Base-by-base conservation (phyloP, 2,797 vertebrate genomes). In the Scyliorhinus canicula region DNA sequence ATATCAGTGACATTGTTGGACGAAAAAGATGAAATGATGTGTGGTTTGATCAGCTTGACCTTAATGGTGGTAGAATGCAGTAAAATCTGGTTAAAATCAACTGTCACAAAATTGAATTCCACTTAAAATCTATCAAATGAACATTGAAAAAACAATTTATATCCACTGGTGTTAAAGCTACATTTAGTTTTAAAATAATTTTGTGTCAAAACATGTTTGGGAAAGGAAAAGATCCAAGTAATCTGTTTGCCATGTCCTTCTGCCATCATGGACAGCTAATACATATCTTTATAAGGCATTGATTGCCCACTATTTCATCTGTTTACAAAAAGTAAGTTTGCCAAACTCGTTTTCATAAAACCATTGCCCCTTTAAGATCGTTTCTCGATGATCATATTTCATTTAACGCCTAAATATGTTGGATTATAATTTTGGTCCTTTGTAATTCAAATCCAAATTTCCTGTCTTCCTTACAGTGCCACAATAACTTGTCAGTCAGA, bases 131-230 rank as follows among this genome's bases (percentile, higher is more conserved):
- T 69, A 69, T 69, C 40, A 93, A 69, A 5, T 69, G 44, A 2
- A 3, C 40, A 24, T 71, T 94, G 67, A 71, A 71, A 50, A 69
- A 94, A 94, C 71, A 16, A 52, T 74, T 35, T 52, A 35, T 31
- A 69, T 69, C 74, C 31, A 26, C 31, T 50, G 67, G 26, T 44
- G 57, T 91, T 91, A 91, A 91, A 91, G 50, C 67, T 19, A 67
- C 67, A 94, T 31, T 65, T 31, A 31, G 65, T 74, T 94, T 79
- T 40, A 74, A 71, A 94, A 94, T 31, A 55, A 52, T 47, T 69
- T 35, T 93, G 40, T 93, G 47, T 28, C 44, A 94, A 94, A 74
- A 35, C 93, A 94, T 40, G 16, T 52, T 94, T 94, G 7, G 50
- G 67, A 74, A 74, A n/a, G 47, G 31, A 94, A 94, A 74, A 6